Evolutionary conservation across 2,113 vertebrate genomes (phyloP).

Genomic region (Brachypteracias leptosomus): DNA sequence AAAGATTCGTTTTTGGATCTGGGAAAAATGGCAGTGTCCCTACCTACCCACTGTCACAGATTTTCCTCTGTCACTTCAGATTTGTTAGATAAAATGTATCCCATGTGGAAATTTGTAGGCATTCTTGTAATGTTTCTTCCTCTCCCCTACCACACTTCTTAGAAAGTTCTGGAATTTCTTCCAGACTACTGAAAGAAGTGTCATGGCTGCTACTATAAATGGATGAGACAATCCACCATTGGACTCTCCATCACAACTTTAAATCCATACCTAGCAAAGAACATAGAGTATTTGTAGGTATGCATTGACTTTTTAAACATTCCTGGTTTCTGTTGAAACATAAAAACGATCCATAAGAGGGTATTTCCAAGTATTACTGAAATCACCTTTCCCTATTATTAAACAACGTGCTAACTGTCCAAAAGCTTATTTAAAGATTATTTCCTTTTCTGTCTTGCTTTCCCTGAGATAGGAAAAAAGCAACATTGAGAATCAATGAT

Average conservation of each 20-base stretch:
- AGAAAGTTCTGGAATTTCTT: neutral
- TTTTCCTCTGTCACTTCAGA: neutral
- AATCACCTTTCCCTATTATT: neutral
- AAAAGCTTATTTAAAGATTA: neutral
- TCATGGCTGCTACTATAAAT: neutral
- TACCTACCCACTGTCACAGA: accelerated
- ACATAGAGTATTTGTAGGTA: neutral
- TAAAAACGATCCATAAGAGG: neutral
- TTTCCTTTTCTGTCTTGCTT: neutral
- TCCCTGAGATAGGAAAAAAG: neutral
- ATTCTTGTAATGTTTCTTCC: neutral
- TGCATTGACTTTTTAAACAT: neutral
- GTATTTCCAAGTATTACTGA: neutral
- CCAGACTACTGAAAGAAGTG: neutral
- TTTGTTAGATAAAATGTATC: neutral
- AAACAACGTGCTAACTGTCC: neutral
- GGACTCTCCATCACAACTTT: neutral
- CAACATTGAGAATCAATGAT: neutral
- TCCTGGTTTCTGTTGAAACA: neutral
- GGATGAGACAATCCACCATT: neutral
- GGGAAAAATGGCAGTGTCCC: neutral
- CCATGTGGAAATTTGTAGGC: neutral
- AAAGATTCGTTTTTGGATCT: neutral
- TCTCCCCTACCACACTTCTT: neutral
- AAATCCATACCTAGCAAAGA: neutral